phyloP scores from a whole-genome alignment of 2,888 invertebrate species.

The Nymphalis urticae region DNA sequence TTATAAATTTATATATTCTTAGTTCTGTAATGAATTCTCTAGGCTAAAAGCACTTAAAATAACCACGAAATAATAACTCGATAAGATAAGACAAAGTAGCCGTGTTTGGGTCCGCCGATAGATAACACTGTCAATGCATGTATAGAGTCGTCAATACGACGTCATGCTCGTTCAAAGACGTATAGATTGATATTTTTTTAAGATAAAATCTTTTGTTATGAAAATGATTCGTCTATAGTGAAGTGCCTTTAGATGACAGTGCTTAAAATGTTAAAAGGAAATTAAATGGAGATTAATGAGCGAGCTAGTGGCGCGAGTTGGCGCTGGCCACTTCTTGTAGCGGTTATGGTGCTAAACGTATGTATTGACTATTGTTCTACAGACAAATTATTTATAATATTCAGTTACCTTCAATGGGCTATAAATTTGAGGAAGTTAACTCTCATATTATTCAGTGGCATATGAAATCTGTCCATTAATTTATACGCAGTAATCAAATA shows the following conservation, averaged over 20 bases:
- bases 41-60: slow-evolving; percentile 32
- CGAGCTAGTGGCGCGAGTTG: slow-evolving; percentile 58
- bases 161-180: slow-evolving; percentile 48
- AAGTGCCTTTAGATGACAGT: slow-evolving; percentile 28
- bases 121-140: slow-evolving; percentile 68
- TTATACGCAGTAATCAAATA: no score
- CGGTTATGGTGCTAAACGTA: slow-evolving; percentile 70
- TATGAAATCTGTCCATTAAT: no score
- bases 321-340: slow-evolving; percentile 70
- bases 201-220: slow-evolving; percentile 29
- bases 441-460: no score
- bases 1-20: slow-evolving; percentile 5
- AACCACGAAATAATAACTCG: slow-evolving; percentile 49
- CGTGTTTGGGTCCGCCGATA: slow-evolving; percentile 66
- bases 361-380: slow-evolving; percentile 45
- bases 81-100: slow-evolving; percentile 77
- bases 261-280: slow-evolving; percentile 39
- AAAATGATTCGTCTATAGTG: slow-evolving; percentile 34
- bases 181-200: slow-evolving; percentile 26
- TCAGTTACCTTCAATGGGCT: neutral
- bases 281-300: slow-evolving; percentile 68
- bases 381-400: neutral
- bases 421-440: no score
- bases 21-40: slow-evolving; percentile 13
- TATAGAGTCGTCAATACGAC: slow-evolving; percentile 67